Evolutionary conservation across 64 coral and sea anemone genomes (phyloP).

Genomic region (Stylophora pistillata): DNA sequence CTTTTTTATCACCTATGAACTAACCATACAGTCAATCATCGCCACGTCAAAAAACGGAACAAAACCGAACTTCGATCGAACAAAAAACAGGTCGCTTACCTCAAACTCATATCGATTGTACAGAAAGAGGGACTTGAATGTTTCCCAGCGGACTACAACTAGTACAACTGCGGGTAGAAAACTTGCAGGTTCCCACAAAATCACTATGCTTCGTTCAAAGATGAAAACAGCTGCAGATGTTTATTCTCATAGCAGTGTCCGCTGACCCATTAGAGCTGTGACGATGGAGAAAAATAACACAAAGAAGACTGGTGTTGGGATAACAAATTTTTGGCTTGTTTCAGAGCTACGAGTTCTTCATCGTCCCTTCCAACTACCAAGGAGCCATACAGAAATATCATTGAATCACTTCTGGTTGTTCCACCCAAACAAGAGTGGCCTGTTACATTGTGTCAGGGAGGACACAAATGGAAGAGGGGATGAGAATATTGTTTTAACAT

Average conservation of each 20-base stretch:
- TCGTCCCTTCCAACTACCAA: too few species aligned
- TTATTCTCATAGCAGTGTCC: slow-evolving; percentile 17
- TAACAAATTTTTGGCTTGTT: too few species aligned
- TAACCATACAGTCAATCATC: not conserved
- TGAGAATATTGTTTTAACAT: too few species aligned
- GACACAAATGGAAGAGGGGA: too few species aligned
- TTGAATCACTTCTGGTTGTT: too few species aligned
- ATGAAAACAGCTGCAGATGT: slow-evolving; percentile 38
- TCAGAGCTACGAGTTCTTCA: too few species aligned
- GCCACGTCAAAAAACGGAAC: slow-evolving; percentile 7
- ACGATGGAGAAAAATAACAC: not conserved
- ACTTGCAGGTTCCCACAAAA: slow-evolving; percentile 33
- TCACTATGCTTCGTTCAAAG: not conserved
- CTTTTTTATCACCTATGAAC: not conserved
- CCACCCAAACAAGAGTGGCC: too few species aligned
- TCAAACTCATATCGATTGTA: slow-evolving; percentile 51
- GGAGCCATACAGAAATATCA: too few species aligned
- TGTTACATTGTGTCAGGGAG: too few species aligned
- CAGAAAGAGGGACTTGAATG: slow-evolving; percentile 6
- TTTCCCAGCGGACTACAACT: not conserved
- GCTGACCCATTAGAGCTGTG: not conserved
- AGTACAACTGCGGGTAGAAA: slow-evolving; percentile 7
- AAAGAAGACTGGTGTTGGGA: not conserved
- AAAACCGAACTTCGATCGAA: not conserved
- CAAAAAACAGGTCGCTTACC: not conserved